phyloP scores from a whole-genome alignment of 2,797 vertebrate genomes.

The Chloroceryle inda region DNA sequence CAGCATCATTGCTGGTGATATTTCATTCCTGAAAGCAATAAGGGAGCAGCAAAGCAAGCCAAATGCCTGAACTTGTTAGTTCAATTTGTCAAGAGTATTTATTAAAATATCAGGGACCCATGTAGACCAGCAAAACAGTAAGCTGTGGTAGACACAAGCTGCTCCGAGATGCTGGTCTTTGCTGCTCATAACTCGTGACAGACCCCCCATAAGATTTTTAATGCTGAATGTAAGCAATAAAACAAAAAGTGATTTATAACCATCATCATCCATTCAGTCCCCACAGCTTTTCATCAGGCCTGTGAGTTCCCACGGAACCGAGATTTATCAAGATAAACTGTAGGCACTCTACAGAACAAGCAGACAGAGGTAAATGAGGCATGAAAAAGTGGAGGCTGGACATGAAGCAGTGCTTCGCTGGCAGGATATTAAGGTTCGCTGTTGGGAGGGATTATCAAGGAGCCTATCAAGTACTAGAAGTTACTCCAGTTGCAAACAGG shows the following conservation, averaged over 20 bases:
- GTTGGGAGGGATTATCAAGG: background rate
- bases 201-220: background rate
- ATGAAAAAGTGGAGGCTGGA: background rate
- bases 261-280: background rate
- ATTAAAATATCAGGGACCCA: background rate
- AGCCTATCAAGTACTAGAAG: background rate
- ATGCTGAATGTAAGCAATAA: background rate
- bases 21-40: slow-evolving; percentile 37
- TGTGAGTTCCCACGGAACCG: background rate
- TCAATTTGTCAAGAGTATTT: slow-evolving; percentile 21
- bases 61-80: background rate
- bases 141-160: background rate
- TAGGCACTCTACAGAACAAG: background rate
- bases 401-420: background rate
- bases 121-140: background rate
- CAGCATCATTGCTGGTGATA: background rate
- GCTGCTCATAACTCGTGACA: background rate
- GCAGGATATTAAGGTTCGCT: background rate
- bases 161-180: background rate
- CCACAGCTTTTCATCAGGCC: background rate
- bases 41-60: background rate
- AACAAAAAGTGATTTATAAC: background rate
- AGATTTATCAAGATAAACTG: background rate
- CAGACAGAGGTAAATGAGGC: background rate
- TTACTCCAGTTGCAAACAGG: background rate